Evolutionary conservation across 2,888 invertebrate species (phyloP).

Genomic region (Eucriotettix oculatus): DNA sequence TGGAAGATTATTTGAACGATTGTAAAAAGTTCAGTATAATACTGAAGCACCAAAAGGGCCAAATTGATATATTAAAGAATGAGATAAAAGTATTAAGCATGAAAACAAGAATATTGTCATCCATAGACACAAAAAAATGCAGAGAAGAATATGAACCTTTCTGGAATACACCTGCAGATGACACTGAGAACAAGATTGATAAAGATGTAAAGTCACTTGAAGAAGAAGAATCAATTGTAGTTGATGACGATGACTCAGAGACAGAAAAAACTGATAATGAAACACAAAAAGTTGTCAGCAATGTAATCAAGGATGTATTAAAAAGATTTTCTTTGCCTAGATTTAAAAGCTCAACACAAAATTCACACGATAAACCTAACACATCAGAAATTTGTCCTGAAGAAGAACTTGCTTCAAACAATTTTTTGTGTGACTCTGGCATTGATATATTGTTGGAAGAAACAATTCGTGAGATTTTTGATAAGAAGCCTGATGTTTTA

Average conservation of each 20-base stretch:
- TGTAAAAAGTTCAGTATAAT: not conserved
- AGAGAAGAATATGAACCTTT: not conserved
- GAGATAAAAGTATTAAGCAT: not conserved
- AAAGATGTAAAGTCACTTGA: not conserved
- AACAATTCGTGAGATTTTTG: too few relatives aligned
- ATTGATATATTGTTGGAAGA: too few relatives aligned
- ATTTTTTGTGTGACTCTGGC: not conserved
- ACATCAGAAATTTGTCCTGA: not conserved
- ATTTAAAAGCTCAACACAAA: not conserved
- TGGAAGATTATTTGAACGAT: constrained; percentile 10
- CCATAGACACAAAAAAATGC: not conserved
- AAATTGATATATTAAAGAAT: not conserved
- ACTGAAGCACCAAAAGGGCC: not conserved
- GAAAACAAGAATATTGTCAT: not conserved
- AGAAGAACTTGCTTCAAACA: not conserved
- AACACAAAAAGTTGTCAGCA: not conserved
- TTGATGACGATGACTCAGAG: not conserved
- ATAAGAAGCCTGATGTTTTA: not conserved
- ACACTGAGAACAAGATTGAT: not conserved
- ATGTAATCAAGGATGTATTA: not conserved
- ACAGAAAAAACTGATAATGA: not conserved
- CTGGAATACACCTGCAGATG: not conserved
- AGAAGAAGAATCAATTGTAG: not conserved
- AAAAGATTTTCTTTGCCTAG: not conserved
- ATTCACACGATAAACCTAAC: too few relatives aligned